phyloP scores from a whole-genome alignment of 2,797 vertebrate genomes.

The Pangasius larnaudii region DNA sequence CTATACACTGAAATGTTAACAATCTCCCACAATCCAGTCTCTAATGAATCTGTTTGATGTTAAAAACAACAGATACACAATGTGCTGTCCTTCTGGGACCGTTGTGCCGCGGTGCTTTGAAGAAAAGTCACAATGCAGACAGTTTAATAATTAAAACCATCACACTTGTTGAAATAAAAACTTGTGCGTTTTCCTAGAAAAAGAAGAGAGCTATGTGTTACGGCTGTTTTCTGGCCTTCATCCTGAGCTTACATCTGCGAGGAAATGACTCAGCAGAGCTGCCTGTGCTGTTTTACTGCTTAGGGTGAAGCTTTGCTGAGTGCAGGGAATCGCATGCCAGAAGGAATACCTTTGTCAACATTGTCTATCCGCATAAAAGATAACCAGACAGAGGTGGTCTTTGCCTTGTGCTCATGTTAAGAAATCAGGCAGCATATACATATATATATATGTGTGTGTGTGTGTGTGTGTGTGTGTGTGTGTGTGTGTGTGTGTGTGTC shows the following conservation, averaged over 20 bases:
- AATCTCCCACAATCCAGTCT: neutral
- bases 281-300: constrained; percentile 39
- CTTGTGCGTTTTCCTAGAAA: constrained; percentile 1
- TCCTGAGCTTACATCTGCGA: constrained; percentile 53
- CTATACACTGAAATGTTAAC: neutral
- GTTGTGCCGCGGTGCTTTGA: neutral
- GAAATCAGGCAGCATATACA: neutral
- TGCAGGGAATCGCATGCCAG: constrained; percentile 12
- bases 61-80: neutral
- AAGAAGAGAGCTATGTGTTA: neutral
- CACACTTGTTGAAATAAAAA: neutral
- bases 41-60: neutral
- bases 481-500: too few relatives aligned
- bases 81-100: neutral
- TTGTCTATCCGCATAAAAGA: neutral
- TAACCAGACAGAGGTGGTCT: neutral
- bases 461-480: too few relatives aligned
- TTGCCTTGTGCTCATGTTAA: too few relatives aligned
- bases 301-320: constrained; percentile 50
- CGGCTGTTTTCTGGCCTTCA: constrained; percentile 31
- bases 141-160: neutral
- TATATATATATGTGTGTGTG: too few relatives aligned
- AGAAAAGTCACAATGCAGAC: neutral
- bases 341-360: constrained; percentile 25
- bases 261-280: constrained; percentile 67